Evolutionary conservation across 1,140 invertebrate genomes (phyloP), one percentile per base, ranked within the genome.

Genomic region (Leptinotarsa texana): DNA sequence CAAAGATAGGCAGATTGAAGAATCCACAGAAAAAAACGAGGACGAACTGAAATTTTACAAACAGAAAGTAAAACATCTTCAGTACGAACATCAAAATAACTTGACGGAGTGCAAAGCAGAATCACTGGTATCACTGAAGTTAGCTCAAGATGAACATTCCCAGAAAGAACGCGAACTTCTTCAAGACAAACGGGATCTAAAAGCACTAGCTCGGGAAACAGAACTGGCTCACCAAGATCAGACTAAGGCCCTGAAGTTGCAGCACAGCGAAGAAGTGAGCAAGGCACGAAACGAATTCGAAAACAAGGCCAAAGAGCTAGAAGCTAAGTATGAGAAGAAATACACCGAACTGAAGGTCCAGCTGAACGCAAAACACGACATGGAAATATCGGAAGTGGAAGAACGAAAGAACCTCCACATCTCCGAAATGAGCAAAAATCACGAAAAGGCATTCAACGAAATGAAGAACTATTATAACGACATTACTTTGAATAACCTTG

Each of bases 381-480:
- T 91, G 82, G 93, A 95, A 87, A 89, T 96, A 82, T 89, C 92
- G 62, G 94, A 97, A 87, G 90, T 96, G 11, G 95, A 97, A 83
- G 94, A 97, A 82, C 88, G 94, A 65, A 97, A 97, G 85, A 96
- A 96, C 84, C 90, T 91, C 70, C 94, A 97, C 83, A 91, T 97
- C 17, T 90, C 91, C 17, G 91, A 92, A 21, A 83, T 98, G 68
- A 93, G 94, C 75, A 91, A 91, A 75, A 91, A 93, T 79, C 95
- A 98, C 83, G 94, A 96, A 75, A 91, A 92, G 80, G 92, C 93
- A 1, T 95, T 96, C 83, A 89, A 90, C 63, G 93, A 97, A 83
- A 92, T 97, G 82, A 97, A 96, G 85, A 94, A 93, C 84, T 98
- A 97, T 87, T 98, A 97, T 80, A 97, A 96, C 81, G 95, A 97